Percentiles rank a stretch among this genome's conserved stretches.
These are phyloP conservation scores for Eulithis prunata DNA, from an alignment of 2,888 invertebrate genomes.

Conservation along the genomic window DNA sequence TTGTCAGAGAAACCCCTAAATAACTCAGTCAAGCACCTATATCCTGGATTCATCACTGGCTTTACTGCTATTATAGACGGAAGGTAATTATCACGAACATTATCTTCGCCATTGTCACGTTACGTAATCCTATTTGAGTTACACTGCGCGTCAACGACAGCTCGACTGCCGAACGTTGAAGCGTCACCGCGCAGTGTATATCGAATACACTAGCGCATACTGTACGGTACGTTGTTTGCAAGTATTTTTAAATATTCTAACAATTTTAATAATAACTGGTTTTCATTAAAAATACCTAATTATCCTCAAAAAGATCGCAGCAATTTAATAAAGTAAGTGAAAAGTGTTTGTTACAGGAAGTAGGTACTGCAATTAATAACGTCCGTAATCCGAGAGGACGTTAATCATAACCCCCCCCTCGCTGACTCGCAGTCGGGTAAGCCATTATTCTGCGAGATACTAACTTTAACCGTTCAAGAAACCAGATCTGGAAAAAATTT, in stretches of 20 bases:
- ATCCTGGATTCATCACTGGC: no score
- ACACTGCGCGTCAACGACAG: no score
- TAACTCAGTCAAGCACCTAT: no score
- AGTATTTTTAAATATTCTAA: no score
- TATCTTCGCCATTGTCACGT: no score
- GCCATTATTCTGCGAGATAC: constrained; percentile 18
- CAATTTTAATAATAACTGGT: not conserved
- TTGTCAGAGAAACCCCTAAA: no score
- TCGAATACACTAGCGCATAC: no score
- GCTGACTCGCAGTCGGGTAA: constrained; percentile 9
- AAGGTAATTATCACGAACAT: no score
- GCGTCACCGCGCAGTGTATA: no score
- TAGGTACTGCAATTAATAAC: constrained; percentile 23
- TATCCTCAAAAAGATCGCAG: not conserved
- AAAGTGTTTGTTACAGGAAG: constrained; percentile 5
- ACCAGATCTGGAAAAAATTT: not conserved
- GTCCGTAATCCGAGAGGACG: constrained; percentile 21
- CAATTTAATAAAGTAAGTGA: constrained; percentile 6
- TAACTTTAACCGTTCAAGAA: constrained; percentile 14
- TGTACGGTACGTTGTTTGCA: no score
- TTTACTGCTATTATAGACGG: not conserved
- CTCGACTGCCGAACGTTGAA: no score
- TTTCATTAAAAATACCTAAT: constrained; percentile 1
- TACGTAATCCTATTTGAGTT: no score
- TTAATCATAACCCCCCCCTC: constrained; percentile 19